These are phyloP conservation scores for Diabrotica balteata DNA, from an alignment of 2,888 invertebrate genomes.

Conservation along the genomic window DNA sequence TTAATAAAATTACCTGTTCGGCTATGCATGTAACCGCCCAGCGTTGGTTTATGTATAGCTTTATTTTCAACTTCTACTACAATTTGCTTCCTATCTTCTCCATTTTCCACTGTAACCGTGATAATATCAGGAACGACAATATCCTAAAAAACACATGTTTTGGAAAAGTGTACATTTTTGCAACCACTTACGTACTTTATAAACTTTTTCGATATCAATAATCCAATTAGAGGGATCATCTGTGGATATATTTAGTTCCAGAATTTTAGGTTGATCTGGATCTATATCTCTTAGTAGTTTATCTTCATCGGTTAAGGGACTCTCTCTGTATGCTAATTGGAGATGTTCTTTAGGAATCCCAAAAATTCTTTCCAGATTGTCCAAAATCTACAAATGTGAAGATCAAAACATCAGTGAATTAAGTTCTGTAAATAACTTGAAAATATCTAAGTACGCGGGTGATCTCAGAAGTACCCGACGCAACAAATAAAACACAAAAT, in stretches of 20 bases:
- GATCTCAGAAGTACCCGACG: no score
- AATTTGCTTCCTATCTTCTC: slow-evolving; percentile 60
- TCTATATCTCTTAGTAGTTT: slow-evolving; percentile 57
- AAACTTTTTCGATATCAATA: slow-evolving; percentile 53
- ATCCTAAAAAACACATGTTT: slow-evolving; percentile 27
- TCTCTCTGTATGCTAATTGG: slow-evolving; percentile 9
- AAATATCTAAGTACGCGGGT: no score
- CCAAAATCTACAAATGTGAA: slow-evolving; percentile 9
- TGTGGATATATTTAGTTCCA: slow-evolving; percentile 48
- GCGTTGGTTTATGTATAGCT: slow-evolving; percentile 74
- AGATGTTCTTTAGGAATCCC: slow-evolving; percentile 21
- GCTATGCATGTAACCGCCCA: slow-evolving; percentile 82
- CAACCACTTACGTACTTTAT: slow-evolving; percentile 30
- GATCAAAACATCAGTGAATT: no score
- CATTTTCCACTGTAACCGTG: slow-evolving; percentile 63
- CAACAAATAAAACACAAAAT: no score
- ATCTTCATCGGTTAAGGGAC: slow-evolving; percentile 1
- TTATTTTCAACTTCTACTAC: slow-evolving; percentile 68
- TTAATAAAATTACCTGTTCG: slow-evolving; percentile 60
- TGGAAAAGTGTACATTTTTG: not conserved
- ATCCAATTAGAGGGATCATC: slow-evolving; percentile 44
- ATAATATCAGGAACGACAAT: slow-evolving; percentile 64
- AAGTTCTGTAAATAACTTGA: not conserved
- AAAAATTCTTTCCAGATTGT: slow-evolving; percentile 13
- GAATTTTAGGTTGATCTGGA: slow-evolving; percentile 45